Evolutionary conservation across 2,113 vertebrate genomes (phyloP), one percentile per base, ranked within the genome.

Genomic region (Passer montanus): DNA sequence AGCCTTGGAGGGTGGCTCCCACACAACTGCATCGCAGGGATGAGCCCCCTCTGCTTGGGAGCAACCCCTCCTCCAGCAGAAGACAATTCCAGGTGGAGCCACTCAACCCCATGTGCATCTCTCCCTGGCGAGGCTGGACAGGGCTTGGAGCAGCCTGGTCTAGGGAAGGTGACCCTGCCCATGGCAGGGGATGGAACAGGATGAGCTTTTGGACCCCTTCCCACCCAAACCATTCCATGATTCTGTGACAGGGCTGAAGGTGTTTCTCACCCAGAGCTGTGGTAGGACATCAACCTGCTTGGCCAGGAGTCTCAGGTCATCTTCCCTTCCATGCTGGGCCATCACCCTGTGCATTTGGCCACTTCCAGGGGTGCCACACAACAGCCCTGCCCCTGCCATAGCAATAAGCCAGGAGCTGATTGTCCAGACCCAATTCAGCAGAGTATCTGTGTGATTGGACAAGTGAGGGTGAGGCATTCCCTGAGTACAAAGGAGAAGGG

Each of bases 1-100:
- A 87, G 31, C 44, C 52, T 72, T 68, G 79, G 85, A 79, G 27
- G 16, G 20, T 5, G 5, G 50, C 41, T 89, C 70, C 50, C 3
- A 3, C 31, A 41, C 0, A 2, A 1, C 11, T 2, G 2, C 73
- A 47, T 6, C 44, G 27, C 23, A 16, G 2, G 2, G 21, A 43
- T 58, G 56, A 87, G 10, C 13, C 50, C 31, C 9, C n/a, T 17
- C 23, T 30, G 21, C 7, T 13, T 49, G 66, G 22, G 41, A 62
- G 22, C 31, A 60, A 11, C 6, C 16, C 7, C 56, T 47, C 11
- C 75, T 85, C 62, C 67, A 73, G 72, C 49, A 84, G 80, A 52
- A 64, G 31, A 47, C 3, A 30, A 30, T 30, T 56, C 31, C 37
- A n/a, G 67, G 44, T 23, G 12, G 11, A 93, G 24, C 10, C 10